Evolutionary conservation across 2,888 invertebrate species (phyloP), one percentile per base, ranked within the genome.

Genomic region (Netelia virgata): DNA sequence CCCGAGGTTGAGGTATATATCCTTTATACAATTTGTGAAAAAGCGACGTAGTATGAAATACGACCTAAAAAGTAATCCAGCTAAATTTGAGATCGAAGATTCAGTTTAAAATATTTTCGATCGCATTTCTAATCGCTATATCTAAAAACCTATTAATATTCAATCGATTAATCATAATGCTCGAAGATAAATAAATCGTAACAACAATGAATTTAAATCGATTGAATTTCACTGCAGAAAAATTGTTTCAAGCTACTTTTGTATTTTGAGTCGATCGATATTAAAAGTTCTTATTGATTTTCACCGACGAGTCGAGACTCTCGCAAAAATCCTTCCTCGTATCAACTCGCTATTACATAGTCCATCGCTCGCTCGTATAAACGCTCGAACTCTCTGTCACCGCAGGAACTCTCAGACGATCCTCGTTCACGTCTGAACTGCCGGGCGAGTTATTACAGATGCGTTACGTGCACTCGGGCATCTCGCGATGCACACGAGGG

Each of bases 391-490:
- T 16, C n/a, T 53, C 36, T 63, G 16, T 36, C 36, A 36, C 16
- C 50, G 28, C 36, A 28, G 41, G 36, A 74, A 63, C 63, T 64
- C 36, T 18, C 3, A 28, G 11, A 9, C 50, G 18, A 20, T 28
- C 16, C 59, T 68, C 28, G 69, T 16, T 53, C 63, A 53, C 28
- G 63, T 47, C 69, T 43, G 69, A 81, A 75, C 59, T 57, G 47
- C 59, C 36, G 61, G 20, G 63, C 10, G 53, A 28, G 69, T 16
- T 23, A 28, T 57, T 47, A 59, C 68, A 66, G 70, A 72, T 70
- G 80, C 55, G 66, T 81, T 64, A 74, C 76, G 66, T 72, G 69
- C 55, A 50, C 63, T 81, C 66, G 72, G 81, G 76, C 63, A 47
- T 69, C 69, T 59, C 28, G 20, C 41, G 61, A 63, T 55, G 73